Evolutionary conservation across 2,113 vertebrate species (phyloP).

Genomic region (Caranx melampygus): DNA sequence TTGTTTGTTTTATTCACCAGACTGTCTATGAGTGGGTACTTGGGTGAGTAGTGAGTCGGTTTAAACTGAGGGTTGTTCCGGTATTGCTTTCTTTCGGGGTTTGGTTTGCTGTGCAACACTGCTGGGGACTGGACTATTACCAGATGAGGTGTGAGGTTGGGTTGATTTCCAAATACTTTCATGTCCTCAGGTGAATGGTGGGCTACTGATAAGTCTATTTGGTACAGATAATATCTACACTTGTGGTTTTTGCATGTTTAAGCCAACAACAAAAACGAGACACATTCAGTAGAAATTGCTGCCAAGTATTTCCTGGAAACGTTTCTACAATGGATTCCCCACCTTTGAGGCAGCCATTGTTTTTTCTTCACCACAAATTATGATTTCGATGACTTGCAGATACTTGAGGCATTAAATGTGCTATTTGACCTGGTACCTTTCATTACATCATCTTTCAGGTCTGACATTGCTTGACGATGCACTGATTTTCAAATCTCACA

Average conservation of each 20-base stretch:
- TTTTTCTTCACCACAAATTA: background rate
- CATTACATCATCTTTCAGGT: background rate
- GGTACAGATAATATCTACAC: constrained; percentile 25
- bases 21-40: background rate
- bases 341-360: background rate
- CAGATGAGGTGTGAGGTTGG: background rate
- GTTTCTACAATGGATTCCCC: background rate
- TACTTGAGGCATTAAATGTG: background rate
- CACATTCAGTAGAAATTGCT: background rate
- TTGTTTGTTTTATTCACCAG: constrained; percentile 10
- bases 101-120: constrained; percentile 14
- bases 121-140: constrained; percentile 1
- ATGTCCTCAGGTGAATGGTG: background rate
- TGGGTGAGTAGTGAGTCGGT: background rate
- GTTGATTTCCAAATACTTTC: constrained; percentile 20
- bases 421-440: background rate
- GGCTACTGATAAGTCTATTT: background rate
- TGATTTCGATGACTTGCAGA: background rate
- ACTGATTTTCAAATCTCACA: background rate
- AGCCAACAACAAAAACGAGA: background rate
- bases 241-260: constrained; percentile 11
- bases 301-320: background rate
- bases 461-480: background rate
- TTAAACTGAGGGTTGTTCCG: constrained; percentile 14
- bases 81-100: background rate